Percentiles rank a stretch among this genome's conserved stretches.
Evolutionary conservation across 2,888 invertebrate species (phyloP).

Genomic region (Campoplex nolae): DNA sequence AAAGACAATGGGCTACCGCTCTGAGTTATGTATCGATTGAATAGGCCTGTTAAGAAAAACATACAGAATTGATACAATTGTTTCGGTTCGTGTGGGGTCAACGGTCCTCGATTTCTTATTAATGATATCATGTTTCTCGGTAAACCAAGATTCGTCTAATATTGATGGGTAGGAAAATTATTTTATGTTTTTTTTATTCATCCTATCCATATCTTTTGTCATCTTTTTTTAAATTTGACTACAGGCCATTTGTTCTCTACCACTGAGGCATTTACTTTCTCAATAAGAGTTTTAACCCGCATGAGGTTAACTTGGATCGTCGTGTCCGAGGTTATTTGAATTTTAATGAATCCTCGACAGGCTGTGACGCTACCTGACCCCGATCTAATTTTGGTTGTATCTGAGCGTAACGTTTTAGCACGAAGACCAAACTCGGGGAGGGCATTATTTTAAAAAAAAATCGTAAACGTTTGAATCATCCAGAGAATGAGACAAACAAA

Average conservation of each 20-base stretch:
- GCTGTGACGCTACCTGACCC: background rate
- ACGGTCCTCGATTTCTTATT: background rate
- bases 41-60: conserved; percentile 66
- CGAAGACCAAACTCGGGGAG: no score
- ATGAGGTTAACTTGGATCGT: background rate
- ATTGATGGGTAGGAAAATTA: no score
- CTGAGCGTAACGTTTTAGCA: background rate
- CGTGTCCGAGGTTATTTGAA: background rate
- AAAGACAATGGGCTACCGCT: conserved; percentile 69
- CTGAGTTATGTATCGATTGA: conserved; percentile 71
- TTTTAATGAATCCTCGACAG: background rate
- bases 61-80: background rate
- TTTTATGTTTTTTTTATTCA: no score
- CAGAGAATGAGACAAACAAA: no score
- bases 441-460: no score
- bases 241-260: background rate
- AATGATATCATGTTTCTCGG: background rate
- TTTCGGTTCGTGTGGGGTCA: background rate
- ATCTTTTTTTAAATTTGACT: background rate
- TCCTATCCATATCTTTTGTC: no score
- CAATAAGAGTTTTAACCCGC: background rate
- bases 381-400: no score
- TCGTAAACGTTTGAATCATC: no score
- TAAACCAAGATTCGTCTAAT: background rate
- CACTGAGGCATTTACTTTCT: background rate